Evolutionary conservation across 2,113 vertebrate genomes (phyloP).

Genomic region (Bostrychus sinensis): DNA sequence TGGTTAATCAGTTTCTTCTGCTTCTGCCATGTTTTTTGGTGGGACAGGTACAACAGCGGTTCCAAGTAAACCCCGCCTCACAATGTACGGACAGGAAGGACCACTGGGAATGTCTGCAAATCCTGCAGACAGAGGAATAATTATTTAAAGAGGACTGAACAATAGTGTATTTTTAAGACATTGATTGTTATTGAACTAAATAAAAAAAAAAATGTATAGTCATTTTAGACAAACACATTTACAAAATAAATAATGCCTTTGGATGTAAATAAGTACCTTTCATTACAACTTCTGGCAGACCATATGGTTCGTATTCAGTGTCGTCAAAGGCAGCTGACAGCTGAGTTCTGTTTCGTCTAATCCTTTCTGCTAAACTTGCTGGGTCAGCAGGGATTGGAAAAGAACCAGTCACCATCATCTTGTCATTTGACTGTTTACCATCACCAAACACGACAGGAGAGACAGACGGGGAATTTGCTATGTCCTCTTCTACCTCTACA

Average conservation of each 20-base stretch:
- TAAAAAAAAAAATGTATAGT: too few relatives aligned
- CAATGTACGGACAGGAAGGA: conserved; percentile 82
- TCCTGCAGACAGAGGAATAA: conserved; percentile 61
- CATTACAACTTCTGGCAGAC: conserved; percentile 84
- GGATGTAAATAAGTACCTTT: conserved; percentile 67
- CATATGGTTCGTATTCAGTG: conserved; percentile 83
- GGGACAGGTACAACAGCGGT: conserved; percentile 61
- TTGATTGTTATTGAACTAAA: too few relatives aligned
- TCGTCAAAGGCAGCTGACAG: conserved; percentile 83
- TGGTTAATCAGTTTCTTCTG: conserved; percentile 65
- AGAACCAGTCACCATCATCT: conserved; percentile 61
- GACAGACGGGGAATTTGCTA: conserved; percentile 40
- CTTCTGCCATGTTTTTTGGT: conserved; percentile 31
- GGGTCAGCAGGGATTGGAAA: conserved; percentile 79
- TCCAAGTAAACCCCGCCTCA: conserved; percentile 82
- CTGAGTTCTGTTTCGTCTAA: conserved; percentile 73
- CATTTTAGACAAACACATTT: too few relatives aligned
- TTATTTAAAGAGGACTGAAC: background rate
- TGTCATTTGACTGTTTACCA: conserved; percentile 1
- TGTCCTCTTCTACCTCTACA: conserved; percentile 23
- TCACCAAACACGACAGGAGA: conserved; percentile 16
- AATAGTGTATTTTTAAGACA: background rate
- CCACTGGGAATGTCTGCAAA: conserved; percentile 85
- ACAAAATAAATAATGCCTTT: too few relatives aligned
- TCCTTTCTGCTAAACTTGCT: conserved; percentile 77